Evolutionary conservation across 2,888 invertebrate species (phyloP), one percentile per base, ranked within the genome.

Genomic region (Ormyrus thymus): DNA sequence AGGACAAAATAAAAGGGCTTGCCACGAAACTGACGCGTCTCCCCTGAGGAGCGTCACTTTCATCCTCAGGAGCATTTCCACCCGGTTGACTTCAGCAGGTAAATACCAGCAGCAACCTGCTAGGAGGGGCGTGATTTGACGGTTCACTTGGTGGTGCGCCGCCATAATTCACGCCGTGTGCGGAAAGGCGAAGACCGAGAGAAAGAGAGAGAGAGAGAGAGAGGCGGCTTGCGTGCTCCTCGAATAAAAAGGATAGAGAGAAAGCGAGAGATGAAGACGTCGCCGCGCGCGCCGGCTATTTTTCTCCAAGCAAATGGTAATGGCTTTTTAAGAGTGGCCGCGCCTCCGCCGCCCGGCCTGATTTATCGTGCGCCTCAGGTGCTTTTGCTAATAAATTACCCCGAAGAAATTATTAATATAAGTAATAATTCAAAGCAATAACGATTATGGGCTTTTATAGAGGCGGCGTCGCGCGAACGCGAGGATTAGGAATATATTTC

Each of bases 91-190:
- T 29, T 29, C 56, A 55, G 56, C 68, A 56, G 46, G 69, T 69
- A 29, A 29, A 29, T 29, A 58, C 43, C 56, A 46, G 11, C 56
- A 46, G 11, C 45, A 48, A 69, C 10, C 69, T 53, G 15, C 74
- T 75, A 76, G 75, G 62, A 78, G 78, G 83, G 84, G 85, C 84
- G 87, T 86, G 86, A 87, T 87, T 87, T 85, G 85, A 87, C 85
- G 84, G 83, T 83, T 83, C 80, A 78, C 83, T 81, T 80, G 29
- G 78, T n/a, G 15, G 6, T n/a, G 79, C 83, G 83, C 80, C 84
- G 82, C 84, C 83, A 87, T 87, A 85, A 88, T 83, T 88, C 85
- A 88, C 69, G 51, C 59, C 29, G 29, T 29, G 9, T 81, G 66
- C 29, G 43, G 8, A n/a, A 43, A 1, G 43, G 55, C 53, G 55